Percentiles rank a stretch among this genome's conserved stretches.
phyloP scores from a whole-genome alignment of 2,888 invertebrate genomes.

The Cabera pusaria region DNA sequence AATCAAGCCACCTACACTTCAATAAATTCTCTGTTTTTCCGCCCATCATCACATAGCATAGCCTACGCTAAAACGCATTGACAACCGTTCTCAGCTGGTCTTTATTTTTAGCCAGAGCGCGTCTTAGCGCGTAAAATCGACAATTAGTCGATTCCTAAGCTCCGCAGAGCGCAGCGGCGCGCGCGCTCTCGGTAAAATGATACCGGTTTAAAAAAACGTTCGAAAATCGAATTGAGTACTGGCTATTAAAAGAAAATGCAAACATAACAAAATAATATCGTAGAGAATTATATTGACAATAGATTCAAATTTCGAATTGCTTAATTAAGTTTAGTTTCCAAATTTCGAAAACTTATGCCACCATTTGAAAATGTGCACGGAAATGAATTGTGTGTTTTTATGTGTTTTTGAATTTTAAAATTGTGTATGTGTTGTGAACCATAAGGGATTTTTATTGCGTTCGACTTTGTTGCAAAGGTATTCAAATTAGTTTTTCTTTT shows the following conservation, averaged over 20 bases:
- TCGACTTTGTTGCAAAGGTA: slow-evolving; percentile 25
- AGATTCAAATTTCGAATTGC: too few relatives aligned
- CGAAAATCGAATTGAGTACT: slow-evolving; percentile 28
- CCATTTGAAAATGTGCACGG: neutral
- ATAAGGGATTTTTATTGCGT: slow-evolving; percentile 13
- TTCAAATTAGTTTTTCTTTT: slow-evolving; percentile 8
- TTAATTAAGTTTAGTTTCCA: neutral
- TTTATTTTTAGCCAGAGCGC: slow-evolving; percentile 3
- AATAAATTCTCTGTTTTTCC: slow-evolving; percentile 7
- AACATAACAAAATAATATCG: neutral
- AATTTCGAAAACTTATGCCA: neutral
- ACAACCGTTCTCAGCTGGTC: slow-evolving; percentile 13
- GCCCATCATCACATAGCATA: slow-evolving; percentile 10
- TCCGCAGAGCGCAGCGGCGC: slow-evolving; percentile 47
- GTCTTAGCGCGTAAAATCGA: slow-evolving; percentile 40
- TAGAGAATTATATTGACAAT: neutral
- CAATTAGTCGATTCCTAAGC: slow-evolving; percentile 57
- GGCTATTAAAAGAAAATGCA: neutral
- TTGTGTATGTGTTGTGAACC: slow-evolving; percentile 5
- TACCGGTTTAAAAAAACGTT: slow-evolving; percentile 21
- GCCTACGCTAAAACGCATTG: slow-evolving; percentile 28
- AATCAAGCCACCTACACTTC: slow-evolving; percentile 6
- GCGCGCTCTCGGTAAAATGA: slow-evolving; percentile 50
- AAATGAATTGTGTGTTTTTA: slow-evolving; percentile 3
- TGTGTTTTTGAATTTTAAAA: neutral